A percentile compares a stretch with the other conserved stretches of the same genome.
Conservation (phyloP, 2,888 invertebrate species). For the Hypsopygia costalis region DNA sequence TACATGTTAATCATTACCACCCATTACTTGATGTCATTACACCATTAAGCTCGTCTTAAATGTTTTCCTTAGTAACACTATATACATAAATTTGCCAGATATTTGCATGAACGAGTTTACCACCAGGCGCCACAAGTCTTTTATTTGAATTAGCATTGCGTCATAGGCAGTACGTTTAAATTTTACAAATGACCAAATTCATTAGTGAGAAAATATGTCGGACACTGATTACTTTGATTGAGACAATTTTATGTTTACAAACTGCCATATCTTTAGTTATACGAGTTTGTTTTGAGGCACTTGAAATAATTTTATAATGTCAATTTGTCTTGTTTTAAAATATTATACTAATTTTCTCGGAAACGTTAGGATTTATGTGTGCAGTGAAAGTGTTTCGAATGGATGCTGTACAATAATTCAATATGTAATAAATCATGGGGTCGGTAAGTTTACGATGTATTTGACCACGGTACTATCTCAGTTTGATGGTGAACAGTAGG, state of each 20-base stretch:
- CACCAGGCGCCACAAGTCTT: too few species aligned
- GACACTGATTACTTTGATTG: slow-evolving; percentile 7
- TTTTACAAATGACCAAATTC: slow-evolving; percentile 7
- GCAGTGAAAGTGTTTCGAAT: slow-evolving; percentile 31
- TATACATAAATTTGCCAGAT: too few species aligned
- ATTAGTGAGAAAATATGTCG: slow-evolving; percentile 10
- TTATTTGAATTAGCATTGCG: background rate
- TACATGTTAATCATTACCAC: too few species aligned
- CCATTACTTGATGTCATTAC: too few species aligned
- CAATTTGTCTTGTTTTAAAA: background rate
- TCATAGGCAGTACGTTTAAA: slow-evolving; percentile 4
- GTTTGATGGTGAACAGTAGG: slow-evolving; percentile 25
- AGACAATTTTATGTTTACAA: slow-evolving; percentile 5
- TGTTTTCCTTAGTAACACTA: too few species aligned
- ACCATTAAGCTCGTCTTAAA: too few species aligned
- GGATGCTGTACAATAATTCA: slow-evolving; percentile 27
- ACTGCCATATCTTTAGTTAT: background rate
- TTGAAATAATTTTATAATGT: background rate
- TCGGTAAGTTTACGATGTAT: slow-evolving; percentile 27
- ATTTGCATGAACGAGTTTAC: too few species aligned
- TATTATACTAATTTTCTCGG: slow-evolving; percentile 1
- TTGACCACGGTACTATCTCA: slow-evolving; percentile 24
- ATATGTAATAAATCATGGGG: slow-evolving; percentile 33
- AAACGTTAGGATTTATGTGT: slow-evolving; percentile 12
- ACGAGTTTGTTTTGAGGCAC: background rate